A percentile compares a stretch with the other conserved stretches of the same genome.
Evolutionary conservation across 2,113 vertebrate species (phyloP).

Genomic region (Dolichallabes microphthalmus): DNA sequence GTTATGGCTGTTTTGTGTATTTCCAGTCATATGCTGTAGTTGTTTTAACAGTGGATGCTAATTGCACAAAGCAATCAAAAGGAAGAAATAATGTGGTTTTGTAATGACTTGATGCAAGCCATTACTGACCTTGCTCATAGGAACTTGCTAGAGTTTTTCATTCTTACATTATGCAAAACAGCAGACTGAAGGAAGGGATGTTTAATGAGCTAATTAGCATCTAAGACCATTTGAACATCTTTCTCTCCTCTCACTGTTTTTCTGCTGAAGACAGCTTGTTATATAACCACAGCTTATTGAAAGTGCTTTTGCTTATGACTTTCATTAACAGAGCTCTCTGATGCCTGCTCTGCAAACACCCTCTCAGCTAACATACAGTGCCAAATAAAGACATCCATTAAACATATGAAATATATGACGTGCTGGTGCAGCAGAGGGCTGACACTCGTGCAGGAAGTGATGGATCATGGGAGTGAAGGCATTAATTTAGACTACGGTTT

Average conservation of each 20-base stretch:
- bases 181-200: conserved; percentile 36
- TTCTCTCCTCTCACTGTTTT: not conserved
- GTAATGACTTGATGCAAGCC: not conserved
- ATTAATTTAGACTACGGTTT: conserved; percentile 7
- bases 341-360: not conserved
- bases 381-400: not conserved
- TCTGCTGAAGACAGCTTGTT: conserved; percentile 19
- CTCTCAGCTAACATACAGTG: not conserved
- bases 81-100: conserved; percentile 6
- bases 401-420: not conserved
- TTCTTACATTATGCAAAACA: conserved; percentile 43
- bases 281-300: conserved; percentile 22
- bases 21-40: not conserved
- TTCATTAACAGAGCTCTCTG: conserved; percentile 9
- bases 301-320: conserved; percentile 4
- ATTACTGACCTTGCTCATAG: conserved; percentile 17
- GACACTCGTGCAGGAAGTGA: conserved; percentile 15
- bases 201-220: conserved; percentile 52
- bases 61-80: not conserved
- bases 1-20: not conserved
- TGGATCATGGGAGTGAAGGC: conserved; percentile 12
- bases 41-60: not conserved
- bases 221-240: conserved; percentile 39
- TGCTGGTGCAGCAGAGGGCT: not conserved
- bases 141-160: not conserved